These are phyloP conservation scores for Tauraco hartlaubi DNA, from an alignment of 2,797 vertebrate genomes.

Conservation along the genomic window DNA sequence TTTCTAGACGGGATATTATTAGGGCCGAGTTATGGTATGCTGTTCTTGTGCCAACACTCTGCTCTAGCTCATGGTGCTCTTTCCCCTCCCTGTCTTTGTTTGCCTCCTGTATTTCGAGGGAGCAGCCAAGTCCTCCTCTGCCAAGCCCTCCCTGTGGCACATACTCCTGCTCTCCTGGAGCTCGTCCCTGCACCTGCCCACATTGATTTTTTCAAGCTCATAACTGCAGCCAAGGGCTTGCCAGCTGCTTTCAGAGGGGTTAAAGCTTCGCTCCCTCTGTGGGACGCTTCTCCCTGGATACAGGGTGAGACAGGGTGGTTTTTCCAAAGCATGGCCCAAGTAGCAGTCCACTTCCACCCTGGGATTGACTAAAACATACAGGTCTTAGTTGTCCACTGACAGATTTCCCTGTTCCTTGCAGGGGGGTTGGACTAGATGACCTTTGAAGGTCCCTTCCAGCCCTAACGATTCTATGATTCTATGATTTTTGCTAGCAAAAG, in stretches of 20 bases:
- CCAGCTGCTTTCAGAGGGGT: conserved; percentile 18
- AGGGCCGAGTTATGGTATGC: neutral
- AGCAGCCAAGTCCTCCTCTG: conserved; percentile 31
- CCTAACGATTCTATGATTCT: too few species aligned
- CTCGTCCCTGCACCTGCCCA: conserved; percentile 39
- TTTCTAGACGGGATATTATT: neutral
- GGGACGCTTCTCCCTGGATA: neutral
- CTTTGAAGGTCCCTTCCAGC: too few species aligned
- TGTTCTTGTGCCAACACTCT: neutral
- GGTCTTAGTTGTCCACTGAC: neutral
- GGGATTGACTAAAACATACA: neutral
- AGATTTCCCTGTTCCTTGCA: too few species aligned
- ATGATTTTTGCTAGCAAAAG: neutral
- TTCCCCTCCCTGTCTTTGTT: conserved; percentile 4
- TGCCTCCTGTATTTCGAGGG: neutral
- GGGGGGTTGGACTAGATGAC: too few species aligned
- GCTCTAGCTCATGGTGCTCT: neutral
- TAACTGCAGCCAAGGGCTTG: neutral
- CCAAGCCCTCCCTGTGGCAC: neutral
- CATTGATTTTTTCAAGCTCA: neutral
- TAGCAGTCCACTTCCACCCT: neutral
- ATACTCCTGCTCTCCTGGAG: neutral
- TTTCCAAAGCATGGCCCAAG: neutral
- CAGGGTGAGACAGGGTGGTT: neutral
- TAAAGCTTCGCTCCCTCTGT: neutral